A percentile compares a stretch with the other conserved stretches of the same genome.
phyloP scores from a whole-genome alignment of 1,140 invertebrate genomes.

The Sycobia sp. region DNA sequence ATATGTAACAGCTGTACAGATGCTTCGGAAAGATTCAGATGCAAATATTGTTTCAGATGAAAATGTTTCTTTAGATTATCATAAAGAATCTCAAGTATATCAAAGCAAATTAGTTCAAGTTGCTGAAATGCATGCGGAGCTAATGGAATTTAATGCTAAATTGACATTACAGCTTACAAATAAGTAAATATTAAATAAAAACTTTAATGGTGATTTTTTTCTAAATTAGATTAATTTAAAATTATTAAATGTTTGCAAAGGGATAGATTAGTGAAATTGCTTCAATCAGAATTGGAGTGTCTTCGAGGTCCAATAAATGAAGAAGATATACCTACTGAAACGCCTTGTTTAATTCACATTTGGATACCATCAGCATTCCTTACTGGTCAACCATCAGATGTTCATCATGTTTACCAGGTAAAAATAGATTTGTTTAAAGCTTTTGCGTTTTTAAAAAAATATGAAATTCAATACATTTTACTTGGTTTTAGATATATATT shows the following conservation, averaged over 20 bases:
- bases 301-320: conserved; percentile 70
- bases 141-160: conserved; percentile 90
- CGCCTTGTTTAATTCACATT: conserved; percentile 75
- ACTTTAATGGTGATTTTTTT: neutral
- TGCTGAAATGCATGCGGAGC: conserved; percentile 93
- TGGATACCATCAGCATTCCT: conserved; percentile 92
- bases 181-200: conserved; percentile 40
- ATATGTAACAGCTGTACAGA: conserved; percentile 88
- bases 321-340: conserved; percentile 56
- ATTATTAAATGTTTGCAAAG: too few species aligned
- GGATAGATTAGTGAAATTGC: conserved; percentile 69
- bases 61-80: conserved; percentile 62
- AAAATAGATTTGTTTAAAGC: conserved; percentile 10
- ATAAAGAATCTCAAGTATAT: conserved; percentile 80
- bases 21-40: conserved; percentile 72
- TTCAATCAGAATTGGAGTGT: conserved; percentile 72
- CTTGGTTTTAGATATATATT: conserved; percentile 71
- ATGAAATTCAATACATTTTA: neutral
- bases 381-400: conserved; percentile 74
- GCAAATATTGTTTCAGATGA: conserved; percentile 49
- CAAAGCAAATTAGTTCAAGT: conserved; percentile 91
- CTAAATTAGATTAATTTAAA: neutral
- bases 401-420: conserved; percentile 90
- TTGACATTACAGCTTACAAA: conserved; percentile 54
- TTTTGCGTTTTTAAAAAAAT: neutral